Conservation (phyloP, 2,113 vertebrate genomes). For the Pyrgilauda ruficollis region DNA sequence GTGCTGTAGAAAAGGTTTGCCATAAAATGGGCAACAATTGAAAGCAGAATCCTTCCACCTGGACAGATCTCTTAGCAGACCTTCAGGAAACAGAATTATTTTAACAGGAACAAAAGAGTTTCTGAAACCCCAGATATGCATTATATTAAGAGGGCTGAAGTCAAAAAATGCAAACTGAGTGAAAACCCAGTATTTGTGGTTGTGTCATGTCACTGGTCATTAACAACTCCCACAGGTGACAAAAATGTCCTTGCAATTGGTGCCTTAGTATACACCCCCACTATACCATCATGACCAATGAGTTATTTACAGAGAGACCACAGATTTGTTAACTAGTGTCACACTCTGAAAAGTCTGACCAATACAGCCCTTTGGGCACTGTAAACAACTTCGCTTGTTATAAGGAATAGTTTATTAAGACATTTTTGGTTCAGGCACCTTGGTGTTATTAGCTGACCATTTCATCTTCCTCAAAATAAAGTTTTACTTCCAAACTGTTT, state of each 20-base stretch:
- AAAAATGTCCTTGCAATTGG: background rate
- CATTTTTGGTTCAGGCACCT: background rate
- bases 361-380: background rate
- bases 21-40: background rate
- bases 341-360: background rate
- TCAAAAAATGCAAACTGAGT: background rate
- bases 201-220: background rate
- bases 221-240: background rate
- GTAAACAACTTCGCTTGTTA: background rate
- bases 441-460: background rate
- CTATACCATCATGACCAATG: background rate
- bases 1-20: background rate
- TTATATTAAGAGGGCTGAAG: background rate
- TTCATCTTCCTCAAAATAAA: background rate
- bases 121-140: background rate
- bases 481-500: background rate
- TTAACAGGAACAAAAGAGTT: background rate
- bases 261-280: background rate
- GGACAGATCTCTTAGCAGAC: background rate
- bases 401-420: background rate
- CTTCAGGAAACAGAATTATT: background rate
- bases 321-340: background rate
- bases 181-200: background rate
- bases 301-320: background rate
- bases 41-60: background rate